These are phyloP conservation scores for Fistularia tabacaria DNA, from an alignment of 2,797 vertebrate genomes.

Conservation along the genomic window DNA sequence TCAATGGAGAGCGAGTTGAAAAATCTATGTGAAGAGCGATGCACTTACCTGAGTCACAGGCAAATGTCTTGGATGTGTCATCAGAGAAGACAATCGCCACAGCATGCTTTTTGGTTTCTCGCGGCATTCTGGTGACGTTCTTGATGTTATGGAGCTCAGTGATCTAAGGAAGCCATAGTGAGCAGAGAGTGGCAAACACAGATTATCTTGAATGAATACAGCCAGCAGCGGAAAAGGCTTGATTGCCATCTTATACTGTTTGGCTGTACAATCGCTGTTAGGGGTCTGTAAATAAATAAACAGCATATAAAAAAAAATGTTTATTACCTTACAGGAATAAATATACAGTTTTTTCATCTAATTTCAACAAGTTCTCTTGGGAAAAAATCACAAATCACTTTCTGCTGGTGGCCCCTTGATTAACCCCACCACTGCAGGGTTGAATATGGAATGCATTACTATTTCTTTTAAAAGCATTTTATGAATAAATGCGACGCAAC, in stretches of 20 bases:
- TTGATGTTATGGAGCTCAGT: slow-evolving; percentile 97
- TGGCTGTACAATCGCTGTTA: slow-evolving; percentile 41
- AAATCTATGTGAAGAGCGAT: background rate
- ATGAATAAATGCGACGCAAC: slow-evolving; percentile 12
- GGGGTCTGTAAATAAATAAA: slow-evolving; percentile 20
- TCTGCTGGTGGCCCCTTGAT: background rate
- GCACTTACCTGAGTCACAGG: slow-evolving; percentile 95
- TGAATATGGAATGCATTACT: slow-evolving; percentile 5
- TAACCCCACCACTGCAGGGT: background rate
- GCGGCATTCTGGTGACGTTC: slow-evolving; percentile 96
- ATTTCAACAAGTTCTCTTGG: slow-evolving; percentile 23
- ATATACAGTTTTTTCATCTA: slow-evolving; percentile 7
- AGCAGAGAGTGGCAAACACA: slow-evolving; percentile 29
- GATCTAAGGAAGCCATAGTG: slow-evolving; percentile 80
- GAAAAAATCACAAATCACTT: slow-evolving; percentile 5
- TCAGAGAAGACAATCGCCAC: slow-evolving; percentile 98
- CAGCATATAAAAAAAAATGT: too few relatives aligned
- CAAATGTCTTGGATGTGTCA: slow-evolving; percentile 96
- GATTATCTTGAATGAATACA: slow-evolving; percentile 54
- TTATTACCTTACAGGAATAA: slow-evolving; percentile 13
- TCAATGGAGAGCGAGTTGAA: too few relatives aligned
- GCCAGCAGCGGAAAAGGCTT: slow-evolving; percentile 27
- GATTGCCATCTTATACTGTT: slow-evolving; percentile 44
- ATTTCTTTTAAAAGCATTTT: slow-evolving; percentile 25
- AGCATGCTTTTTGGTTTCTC: slow-evolving; percentile 97